Evolutionary conservation across 1,140 invertebrate genomes (phyloP), one percentile per base, ranked within the genome.

Genomic region (Anoplolepis gracilipes): DNA sequence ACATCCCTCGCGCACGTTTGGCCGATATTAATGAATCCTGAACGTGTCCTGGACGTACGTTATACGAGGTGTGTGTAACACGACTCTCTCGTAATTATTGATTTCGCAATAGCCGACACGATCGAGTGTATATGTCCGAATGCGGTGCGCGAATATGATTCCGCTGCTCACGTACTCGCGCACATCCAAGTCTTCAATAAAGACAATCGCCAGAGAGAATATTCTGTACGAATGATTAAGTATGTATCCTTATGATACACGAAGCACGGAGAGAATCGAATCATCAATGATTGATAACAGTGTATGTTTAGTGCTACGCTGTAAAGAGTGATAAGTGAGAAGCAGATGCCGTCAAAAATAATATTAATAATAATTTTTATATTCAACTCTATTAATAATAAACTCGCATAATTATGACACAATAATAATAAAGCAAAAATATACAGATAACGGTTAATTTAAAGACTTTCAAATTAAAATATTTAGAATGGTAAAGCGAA

Each of bases 31-130:
- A 81, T 81, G 72, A 81, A 81, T 81, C 78, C 78, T 81, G 22
- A 19, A 72, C 65, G 65, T 59, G 78, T 81, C 78, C 78, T 72
- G 65, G 65, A 72, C 78, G 36, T 8, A 25, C 57, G 64, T 49
- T 65, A 46, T 13, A 78, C 76, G 78, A 22, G 57, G 65, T 46
- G 42, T 46, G 42, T 46, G 42, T 59, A 81, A 81, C 65, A 65
- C 78, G 65, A 72, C 72, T 81, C 78, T 81, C 78, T 81, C 78
- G 78, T 81, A 81, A 81, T 81, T 81, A 81, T 81, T 72, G 53
- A 81, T 81, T 81, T 81, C 78, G 78, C 65, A 81, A 81, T 81
- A 65, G 36, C 76, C 62, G 46, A 67, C 61, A 53, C 65, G 77
- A 57, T 70, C 64, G 65, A 81, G 77, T 30, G 13, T 70, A 28